These are phyloP conservation scores for Oophaga pumilio DNA, from an alignment of 2,113 vertebrate genomes.

Conservation along the genomic window DNA sequence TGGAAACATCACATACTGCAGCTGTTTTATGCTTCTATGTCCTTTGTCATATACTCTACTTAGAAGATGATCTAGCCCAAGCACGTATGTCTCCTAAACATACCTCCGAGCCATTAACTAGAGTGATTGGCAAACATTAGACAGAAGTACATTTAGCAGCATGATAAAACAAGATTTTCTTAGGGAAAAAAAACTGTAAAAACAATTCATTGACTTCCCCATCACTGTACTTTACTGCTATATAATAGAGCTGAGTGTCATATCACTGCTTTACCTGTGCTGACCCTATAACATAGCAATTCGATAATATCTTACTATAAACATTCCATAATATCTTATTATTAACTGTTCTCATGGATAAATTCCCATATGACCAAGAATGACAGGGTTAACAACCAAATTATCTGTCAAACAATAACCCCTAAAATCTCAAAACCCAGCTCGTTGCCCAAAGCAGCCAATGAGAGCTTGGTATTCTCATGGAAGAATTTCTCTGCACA, in stretches of 20 bases:
- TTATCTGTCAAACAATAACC: too few relatives aligned
- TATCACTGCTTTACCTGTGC: not conserved
- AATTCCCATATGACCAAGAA: too few relatives aligned
- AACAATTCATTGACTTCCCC: not conserved
- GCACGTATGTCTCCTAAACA: slow-evolving; percentile 37
- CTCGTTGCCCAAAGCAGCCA: too few relatives aligned
- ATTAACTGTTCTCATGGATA: too few relatives aligned
- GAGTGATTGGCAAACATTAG: slow-evolving; percentile 43
- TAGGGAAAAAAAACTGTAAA: not conserved
- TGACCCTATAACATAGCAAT: too few relatives aligned
- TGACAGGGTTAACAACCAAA: too few relatives aligned
- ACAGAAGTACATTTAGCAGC: slow-evolving; percentile 12
- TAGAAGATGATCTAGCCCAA: slow-evolving; percentile 36
- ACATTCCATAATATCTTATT: too few relatives aligned
- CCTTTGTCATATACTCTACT: slow-evolving; percentile 19
- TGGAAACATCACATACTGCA: not conserved
- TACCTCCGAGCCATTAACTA: slow-evolving; percentile 29
- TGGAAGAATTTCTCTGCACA: too few relatives aligned
- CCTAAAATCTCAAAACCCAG: too few relatives aligned
- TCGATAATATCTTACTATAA: too few relatives aligned
- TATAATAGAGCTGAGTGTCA: not conserved
- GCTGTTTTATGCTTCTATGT: not conserved
- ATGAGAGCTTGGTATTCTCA: too few relatives aligned
- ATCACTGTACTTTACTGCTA: not conserved
- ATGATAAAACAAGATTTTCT: slow-evolving; percentile 12